Conservation (phyloP, 2,888 invertebrate species). For the Drosophila limbata region DNA sequence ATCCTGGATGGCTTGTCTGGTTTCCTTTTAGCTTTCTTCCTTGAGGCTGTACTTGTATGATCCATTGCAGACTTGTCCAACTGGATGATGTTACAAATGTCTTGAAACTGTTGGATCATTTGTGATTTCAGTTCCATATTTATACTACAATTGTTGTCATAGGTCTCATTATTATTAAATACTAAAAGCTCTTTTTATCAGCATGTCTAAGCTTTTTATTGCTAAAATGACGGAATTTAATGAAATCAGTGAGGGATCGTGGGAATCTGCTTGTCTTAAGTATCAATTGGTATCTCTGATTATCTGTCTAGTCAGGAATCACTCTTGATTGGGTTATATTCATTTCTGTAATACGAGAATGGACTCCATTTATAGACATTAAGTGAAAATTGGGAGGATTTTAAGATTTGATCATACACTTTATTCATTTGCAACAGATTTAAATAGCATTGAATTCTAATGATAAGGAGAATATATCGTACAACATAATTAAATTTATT, state of each 20-base stretch:
- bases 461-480: no score
- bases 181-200: background rate
- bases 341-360: no score
- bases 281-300: background rate
- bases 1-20: background rate
- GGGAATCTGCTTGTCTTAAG: background rate
- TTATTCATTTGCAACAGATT: no score
- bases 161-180: background rate
- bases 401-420: no score
- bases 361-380: no score
- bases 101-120: background rate
- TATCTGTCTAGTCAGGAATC: no score
- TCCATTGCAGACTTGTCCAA: background rate
- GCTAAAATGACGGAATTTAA: background rate
- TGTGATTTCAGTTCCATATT: background rate
- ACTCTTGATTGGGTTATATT: no score
- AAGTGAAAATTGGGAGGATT: no score
- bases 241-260: background rate
- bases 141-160: slow-evolving; percentile 12
- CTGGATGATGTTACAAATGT: background rate
- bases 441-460: no score
- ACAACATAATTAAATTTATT: no score
- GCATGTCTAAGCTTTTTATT: slow-evolving; percentile 7
- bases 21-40: background rate
- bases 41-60: background rate